Conservation (phyloP, 2,888 invertebrate genomes). For the Girardia tigrina region DNA sequence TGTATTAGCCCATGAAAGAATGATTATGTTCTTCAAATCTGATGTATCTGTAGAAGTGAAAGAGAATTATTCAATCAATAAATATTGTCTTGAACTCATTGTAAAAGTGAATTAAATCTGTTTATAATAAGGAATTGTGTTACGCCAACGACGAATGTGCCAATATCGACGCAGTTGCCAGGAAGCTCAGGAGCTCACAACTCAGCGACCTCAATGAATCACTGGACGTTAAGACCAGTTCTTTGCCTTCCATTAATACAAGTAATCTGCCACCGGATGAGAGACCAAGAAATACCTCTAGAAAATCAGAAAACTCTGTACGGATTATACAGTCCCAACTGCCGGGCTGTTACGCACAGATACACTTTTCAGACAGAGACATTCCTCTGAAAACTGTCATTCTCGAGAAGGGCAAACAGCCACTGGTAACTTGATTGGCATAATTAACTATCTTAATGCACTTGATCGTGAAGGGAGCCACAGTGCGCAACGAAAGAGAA, state of each 20-base stretch:
- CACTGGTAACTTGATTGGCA: neutral
- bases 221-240: neutral
- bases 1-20: too few species aligned
- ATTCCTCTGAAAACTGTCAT: neutral
- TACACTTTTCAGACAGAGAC: neutral
- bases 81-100: too few species aligned
- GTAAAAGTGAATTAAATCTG: too few species aligned
- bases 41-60: too few species aligned
- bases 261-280: neutral
- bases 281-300: neutral
- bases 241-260: neutral
- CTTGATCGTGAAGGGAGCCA: slow-evolving; percentile 30
- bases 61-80: too few species aligned
- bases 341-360: neutral
- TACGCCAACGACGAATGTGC: slow-evolving; percentile 3
- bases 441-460: neutral
- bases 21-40: too few species aligned
- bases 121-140: neutral
- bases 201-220: neutral
- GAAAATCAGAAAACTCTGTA: neutral
- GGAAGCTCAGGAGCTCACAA: neutral
- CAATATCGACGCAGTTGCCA: neutral
- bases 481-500: slow-evolving; percentile 36
- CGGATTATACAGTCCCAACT: neutral
- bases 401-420: neutral